phyloP scores from a whole-genome alignment of 35 echinoderm and acorn worm genomes.

The Strongylocentrotus purpuratus region DNA sequence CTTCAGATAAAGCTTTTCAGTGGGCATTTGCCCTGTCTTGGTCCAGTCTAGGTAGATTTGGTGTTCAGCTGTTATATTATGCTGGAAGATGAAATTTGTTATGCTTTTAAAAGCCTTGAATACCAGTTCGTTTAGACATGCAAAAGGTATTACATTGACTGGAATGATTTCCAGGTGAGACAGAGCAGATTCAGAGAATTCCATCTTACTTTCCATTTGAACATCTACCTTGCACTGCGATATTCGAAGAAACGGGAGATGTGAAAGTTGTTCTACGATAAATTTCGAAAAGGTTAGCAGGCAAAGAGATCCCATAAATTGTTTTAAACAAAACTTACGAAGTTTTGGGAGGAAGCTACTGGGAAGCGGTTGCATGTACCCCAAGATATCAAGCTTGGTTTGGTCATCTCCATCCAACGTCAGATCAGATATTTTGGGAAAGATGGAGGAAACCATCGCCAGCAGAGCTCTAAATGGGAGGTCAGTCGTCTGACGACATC shows the following conservation, averaged over 20 bases:
- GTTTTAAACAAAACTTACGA: neutral
- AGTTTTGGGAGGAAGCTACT: neutral
- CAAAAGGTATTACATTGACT: neutral
- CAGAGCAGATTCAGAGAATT: neutral
- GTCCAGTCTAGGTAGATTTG: neutral
- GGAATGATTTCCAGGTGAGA: neutral
- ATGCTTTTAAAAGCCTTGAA: neutral
- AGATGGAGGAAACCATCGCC: neutral
- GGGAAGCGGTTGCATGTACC: neutral
- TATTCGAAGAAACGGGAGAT: neutral
- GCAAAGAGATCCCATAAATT: neutral
- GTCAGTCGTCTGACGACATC: neutral
- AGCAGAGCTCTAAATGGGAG: neutral
- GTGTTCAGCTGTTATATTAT: neutral
- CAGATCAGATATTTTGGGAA: neutral
- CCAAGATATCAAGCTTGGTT: neutral
- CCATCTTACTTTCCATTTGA: neutral
- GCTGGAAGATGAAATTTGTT: neutral
- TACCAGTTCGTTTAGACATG: neutral
- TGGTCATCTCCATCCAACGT: neutral
- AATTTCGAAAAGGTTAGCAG: neutral
- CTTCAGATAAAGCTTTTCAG: neutral
- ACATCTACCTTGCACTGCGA: neutral
- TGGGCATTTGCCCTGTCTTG: neutral
- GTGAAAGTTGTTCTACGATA: neutral